Conservation (phyloP, 2,113 vertebrate genomes). For the Otis tarda region DNA sequence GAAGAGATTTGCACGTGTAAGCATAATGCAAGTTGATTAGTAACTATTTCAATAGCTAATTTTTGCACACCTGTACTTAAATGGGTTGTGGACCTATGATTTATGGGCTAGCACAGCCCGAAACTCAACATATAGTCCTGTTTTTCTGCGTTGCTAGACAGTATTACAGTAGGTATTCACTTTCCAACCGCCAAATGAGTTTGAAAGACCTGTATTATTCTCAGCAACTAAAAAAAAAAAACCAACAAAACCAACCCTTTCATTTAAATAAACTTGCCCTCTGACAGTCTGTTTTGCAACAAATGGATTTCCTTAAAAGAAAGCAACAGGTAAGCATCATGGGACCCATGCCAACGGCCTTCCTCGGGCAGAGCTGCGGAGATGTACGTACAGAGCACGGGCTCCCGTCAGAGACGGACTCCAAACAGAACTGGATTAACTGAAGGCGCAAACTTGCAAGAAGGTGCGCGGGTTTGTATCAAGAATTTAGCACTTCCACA, state of each 20-base stretch:
- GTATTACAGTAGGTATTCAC: neutral
- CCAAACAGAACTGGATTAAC: neutral
- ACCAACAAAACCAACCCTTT: neutral
- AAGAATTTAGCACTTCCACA: neutral
- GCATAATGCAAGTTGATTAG: neutral
- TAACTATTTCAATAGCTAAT: conserved; percentile 26
- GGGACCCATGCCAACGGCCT: neutral
- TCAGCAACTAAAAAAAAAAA: neutral
- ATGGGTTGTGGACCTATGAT: neutral
- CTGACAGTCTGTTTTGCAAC: neutral
- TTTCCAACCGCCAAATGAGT: neutral
- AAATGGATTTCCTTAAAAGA: neutral
- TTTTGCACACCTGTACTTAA: conserved; percentile 34
- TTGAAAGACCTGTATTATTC: neutral
- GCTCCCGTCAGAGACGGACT: neutral
- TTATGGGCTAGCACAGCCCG: neutral
- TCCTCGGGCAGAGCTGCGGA: neutral
- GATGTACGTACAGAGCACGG: neutral
- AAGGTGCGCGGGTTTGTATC: neutral
- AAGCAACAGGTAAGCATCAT: neutral
- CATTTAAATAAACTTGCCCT: neutral
- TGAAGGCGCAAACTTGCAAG: neutral
- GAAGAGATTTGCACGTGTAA: conserved; percentile 26
- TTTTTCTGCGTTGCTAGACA: neutral
- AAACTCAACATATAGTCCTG: neutral